phyloP scores from a whole-genome alignment of 2,797 vertebrate species.

The Podargus strigoides region DNA sequence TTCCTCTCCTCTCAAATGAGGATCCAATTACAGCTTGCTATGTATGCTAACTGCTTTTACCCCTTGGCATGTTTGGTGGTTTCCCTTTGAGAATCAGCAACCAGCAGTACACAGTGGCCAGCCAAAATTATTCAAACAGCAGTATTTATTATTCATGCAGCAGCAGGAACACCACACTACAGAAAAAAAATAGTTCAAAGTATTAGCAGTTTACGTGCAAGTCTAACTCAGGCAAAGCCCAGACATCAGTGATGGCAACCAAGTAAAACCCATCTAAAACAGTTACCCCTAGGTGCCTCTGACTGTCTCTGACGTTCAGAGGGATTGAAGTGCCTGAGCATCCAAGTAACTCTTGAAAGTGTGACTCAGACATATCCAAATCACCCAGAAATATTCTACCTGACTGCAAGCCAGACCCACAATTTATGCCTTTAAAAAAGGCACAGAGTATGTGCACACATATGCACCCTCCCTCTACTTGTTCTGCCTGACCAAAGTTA shows the following conservation, averaged over 20 bases:
- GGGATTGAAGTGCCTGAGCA: neutral
- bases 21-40: neutral
- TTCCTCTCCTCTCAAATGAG: neutral
- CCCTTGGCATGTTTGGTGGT: neutral
- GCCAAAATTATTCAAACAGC: neutral
- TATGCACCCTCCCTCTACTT: neutral
- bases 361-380: fast-evolving
- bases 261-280: neutral
- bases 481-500: neutral
- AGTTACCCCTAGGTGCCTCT: neutral
- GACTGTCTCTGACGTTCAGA: neutral
- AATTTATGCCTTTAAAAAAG: neutral
- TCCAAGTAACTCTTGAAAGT: neutral
- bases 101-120: neutral
- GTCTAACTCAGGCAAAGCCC: neutral
- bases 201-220: neutral
- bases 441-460: neutral
- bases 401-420: neutral
- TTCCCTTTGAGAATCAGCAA: neutral
- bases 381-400: neutral
- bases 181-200: neutral
- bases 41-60: neutral
- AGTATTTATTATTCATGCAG: neutral
- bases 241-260: neutral
- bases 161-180: neutral